Percentiles rank a stretch among this genome's conserved stretches.
Evolutionary conservation across 2,888 invertebrate species (phyloP).

Genomic region (Aphidius colemani): DNA sequence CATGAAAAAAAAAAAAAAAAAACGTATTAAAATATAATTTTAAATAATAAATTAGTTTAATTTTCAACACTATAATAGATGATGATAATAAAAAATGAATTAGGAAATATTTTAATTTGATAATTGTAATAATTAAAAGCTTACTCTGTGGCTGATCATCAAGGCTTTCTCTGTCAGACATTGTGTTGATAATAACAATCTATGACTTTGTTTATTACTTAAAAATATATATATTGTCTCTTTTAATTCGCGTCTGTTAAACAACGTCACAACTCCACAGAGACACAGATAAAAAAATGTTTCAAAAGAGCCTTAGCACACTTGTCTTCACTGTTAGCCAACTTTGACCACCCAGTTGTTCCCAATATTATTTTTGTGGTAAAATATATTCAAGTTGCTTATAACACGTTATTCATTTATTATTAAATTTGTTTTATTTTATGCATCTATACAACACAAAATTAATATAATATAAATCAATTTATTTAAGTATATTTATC

Average conservation of each 20-base stretch:
- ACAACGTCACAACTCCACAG: constrained; percentile 19
- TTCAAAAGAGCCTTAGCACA: constrained; percentile 25
- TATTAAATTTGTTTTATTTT: constrained; percentile 32
- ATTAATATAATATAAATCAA: too few species aligned
- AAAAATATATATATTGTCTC: not conserved
- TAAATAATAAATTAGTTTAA: too few species aligned
- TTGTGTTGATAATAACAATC: constrained; percentile 36
- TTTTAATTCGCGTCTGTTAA: constrained; percentile 17
- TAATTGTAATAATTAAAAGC: too few species aligned
- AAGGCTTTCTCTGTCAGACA: constrained; percentile 60
- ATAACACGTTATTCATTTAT: constrained; percentile 28
- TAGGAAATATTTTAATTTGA: too few species aligned
- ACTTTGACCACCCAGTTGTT: constrained; percentile 28
- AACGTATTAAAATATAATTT: too few species aligned
- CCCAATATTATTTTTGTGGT: constrained; percentile 10
- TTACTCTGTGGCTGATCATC: constrained; percentile 59
- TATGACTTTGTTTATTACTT: not conserved
- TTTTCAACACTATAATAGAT: too few species aligned
- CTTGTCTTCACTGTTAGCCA: constrained; percentile 29
- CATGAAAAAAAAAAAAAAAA: not conserved
- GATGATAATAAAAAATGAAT: too few species aligned
- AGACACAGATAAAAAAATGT: constrained; percentile 11
- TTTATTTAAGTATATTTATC: constrained; percentile 20
- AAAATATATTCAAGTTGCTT: constrained; percentile 11
- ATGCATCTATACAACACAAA: constrained; percentile 7